phyloP scores from a whole-genome alignment of 1,140 invertebrate genomes.

The Notospermus geniculatus region DNA sequence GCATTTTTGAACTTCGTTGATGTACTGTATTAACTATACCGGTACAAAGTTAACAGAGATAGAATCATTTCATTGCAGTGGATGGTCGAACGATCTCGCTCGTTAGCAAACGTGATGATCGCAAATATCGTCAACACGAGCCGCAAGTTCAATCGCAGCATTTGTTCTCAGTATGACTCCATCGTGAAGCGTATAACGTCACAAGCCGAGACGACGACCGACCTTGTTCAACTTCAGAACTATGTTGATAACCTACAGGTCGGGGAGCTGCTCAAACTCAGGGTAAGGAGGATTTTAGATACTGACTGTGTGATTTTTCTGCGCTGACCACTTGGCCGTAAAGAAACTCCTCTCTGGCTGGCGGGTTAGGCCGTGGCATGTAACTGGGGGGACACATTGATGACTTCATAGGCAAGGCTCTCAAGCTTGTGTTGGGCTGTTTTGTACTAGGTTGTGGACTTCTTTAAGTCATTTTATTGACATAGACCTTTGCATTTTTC shows the following conservation, averaged over 20 bases:
- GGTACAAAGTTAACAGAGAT: background rate
- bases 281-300: constrained; percentile 36
- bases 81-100: constrained; percentile 42
- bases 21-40: background rate
- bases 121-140: constrained; percentile 44
- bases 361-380: too few relatives aligned
- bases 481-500: constrained; percentile 62
- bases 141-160: constrained; percentile 47
- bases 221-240: constrained; percentile 79
- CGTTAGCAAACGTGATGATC: constrained; percentile 40
- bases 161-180: constrained; percentile 68
- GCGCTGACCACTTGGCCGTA: constrained; percentile 55
- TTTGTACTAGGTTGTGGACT: too few relatives aligned
- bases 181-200: constrained; percentile 81
- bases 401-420: too few relatives aligned
- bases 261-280: constrained; percentile 45
- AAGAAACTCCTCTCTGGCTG: too few relatives aligned
- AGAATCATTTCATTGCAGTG: constrained; percentile 33
- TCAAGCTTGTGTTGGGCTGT: too few relatives aligned
- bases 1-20: background rate
- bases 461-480: constrained; percentile 16
- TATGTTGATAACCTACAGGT: constrained; percentile 66
- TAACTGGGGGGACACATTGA: too few relatives aligned
- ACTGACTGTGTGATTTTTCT: too few relatives aligned
- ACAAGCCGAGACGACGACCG: constrained; percentile 78